Base-by-base conservation (phyloP, 2,797 vertebrate genomes). In the Echeneis naucrates region DNA sequence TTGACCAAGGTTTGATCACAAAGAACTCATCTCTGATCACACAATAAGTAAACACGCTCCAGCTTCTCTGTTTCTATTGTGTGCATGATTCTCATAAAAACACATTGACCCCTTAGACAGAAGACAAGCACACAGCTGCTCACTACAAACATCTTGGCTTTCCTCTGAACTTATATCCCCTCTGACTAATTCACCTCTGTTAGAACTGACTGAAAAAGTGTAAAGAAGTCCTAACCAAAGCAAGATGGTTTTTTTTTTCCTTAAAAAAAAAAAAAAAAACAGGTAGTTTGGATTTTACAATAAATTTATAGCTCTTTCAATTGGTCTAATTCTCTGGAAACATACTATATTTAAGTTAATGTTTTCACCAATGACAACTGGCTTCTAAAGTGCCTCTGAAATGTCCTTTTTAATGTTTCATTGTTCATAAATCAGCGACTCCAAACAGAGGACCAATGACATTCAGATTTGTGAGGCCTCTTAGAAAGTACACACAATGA, bases 391-490 rank as follows among this genome's bases (percentile, higher is more conserved):
- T 26, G 38, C 4, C 48, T 30, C 26, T 38, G 6, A 72, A 32
- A 45, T 13, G 13, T 23, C 11, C 2, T 3, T 23, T 48, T 13
- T 26, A 21, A 30, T 26, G 8, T 47, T 17, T 61, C 23, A 30
- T 1, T 8, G 11, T 7, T 23, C 56, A 72, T 35, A 52, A 38
- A 30, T 48, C 47, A n/a, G 4, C 35, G 24, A 14, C 30, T 37
- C 11, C 55, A 24, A 33, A 40, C 14, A n/a, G 4, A 8, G 37
- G 8, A 58, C 19, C 1, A 21, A 17, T 27, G 14, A 27, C 48
- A 51, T 6, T 7, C n/a, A 19, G 54, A 68, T 64, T 69, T 42
- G 59, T 47, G 32, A 63, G 52, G 40, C 13, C 40, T 37, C 65
- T 54, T 42, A 24, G 58, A 50, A 23, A 23, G 16, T 19, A 42